A percentile compares a stretch with the other conserved stretches of the same genome.
Evolutionary conservation across 2,797 vertebrate species (phyloP).

Genomic region (Aulostomus chinensis): DNA sequence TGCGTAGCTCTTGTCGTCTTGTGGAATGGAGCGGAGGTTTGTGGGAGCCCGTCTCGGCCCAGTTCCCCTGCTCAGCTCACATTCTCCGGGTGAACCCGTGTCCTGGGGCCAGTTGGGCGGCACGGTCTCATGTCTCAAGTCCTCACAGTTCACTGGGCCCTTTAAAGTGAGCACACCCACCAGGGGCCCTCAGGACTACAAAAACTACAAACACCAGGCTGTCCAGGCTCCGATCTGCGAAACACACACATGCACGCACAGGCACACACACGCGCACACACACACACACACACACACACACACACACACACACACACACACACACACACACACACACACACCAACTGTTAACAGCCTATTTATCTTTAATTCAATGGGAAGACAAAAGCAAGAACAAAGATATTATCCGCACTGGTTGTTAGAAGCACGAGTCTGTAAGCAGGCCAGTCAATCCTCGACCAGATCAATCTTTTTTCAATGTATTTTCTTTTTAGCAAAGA

Average conservation of each 20-base stretch:
- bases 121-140: conserved; percentile 81
- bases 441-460: conserved; percentile 45
- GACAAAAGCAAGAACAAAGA: conserved; percentile 58
- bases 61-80: conserved; percentile 69
- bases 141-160: conserved; percentile 84
- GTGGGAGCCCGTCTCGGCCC: conserved; percentile 73
- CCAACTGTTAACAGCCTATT: conserved; percentile 60
- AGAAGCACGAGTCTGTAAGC: conserved; percentile 33
- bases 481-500: conserved; percentile 21
- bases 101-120: conserved; percentile 76
- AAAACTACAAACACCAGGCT: conserved; percentile 76
- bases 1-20: conserved; percentile 25
- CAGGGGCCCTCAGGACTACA: conserved; percentile 67
- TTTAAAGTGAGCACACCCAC: conserved; percentile 82
- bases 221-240: conserved; percentile 61
- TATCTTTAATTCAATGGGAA: conserved; percentile 64
- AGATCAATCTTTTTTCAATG: conserved; percentile 57
- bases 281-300: conserved; percentile 50
- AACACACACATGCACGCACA: conserved; percentile 62
- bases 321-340: conserved; percentile 35
- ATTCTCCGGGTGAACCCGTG: conserved; percentile 77
- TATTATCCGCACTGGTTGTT: conserved; percentile 39
- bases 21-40: conserved; percentile 55
- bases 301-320: conserved; percentile 40
- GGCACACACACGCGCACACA: conserved; percentile 55